Conservation (phyloP, 2,888 invertebrate genomes). For the Smittia aterrima region DNA sequence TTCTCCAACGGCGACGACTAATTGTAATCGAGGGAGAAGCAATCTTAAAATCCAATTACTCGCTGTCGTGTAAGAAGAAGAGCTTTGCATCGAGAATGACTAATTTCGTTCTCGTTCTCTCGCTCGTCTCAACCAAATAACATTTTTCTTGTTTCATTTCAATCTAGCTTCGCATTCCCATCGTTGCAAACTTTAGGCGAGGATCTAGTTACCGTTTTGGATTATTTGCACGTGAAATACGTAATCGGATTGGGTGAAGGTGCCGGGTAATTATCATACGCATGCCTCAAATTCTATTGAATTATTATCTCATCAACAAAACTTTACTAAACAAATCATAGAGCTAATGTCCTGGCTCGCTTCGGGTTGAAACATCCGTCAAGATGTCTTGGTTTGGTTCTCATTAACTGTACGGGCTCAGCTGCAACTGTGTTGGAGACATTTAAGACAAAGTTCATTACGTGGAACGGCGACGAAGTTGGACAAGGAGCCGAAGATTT, state of each 20-base stretch:
- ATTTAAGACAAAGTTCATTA: conserved; percentile 79
- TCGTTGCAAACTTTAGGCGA: conserved; percentile 78
- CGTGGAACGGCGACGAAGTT: conserved; percentile 80
- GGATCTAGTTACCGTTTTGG: conserved; percentile 75
- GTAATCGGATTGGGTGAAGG: conserved; percentile 85
- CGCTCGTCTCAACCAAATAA: neutral
- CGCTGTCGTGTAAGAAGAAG: neutral
- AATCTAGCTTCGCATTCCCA: conserved; percentile 72
- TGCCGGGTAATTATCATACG: conserved; percentile 56
- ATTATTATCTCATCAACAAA: neutral
- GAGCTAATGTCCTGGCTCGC: conserved; percentile 80
- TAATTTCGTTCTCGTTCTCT: neutral
- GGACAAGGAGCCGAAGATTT: conserved; percentile 86
- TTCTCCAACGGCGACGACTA: no score
- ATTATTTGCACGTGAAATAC: conserved; percentile 77
- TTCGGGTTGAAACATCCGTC: conserved; percentile 80
- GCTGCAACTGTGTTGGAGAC: conserved; percentile 83
- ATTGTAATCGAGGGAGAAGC: neutral
- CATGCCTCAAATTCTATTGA: neutral
- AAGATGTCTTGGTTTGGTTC: conserved; percentile 72
- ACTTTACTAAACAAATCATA: neutral
- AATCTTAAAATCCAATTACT: neutral
- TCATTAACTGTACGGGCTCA: conserved; percentile 85
- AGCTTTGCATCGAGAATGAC: neutral
- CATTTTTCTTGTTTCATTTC: neutral